Base-by-base conservation (phyloP, 2,113 vertebrate genomes). In the Anser cygnoides region DNA sequence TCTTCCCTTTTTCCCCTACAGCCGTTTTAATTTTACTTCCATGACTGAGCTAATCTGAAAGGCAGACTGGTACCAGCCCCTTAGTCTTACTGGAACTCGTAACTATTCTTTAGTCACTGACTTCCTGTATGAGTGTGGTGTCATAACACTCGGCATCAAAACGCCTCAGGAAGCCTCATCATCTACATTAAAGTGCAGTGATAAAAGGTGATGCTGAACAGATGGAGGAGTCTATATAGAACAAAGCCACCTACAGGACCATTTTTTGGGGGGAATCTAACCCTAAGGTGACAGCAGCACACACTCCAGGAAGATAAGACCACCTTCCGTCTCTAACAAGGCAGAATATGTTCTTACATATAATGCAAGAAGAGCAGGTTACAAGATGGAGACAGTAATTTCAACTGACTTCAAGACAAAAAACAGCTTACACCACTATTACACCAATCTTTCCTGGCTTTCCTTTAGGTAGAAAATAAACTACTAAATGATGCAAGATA, bases 341-440 rank as follows among this genome's bases (percentile, higher is more conserved):
- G 43, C 62, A 86, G 85, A 77, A 33, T 26, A 16, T 44, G 72
- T 89, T 87, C 70, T 87, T 62, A 84, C 17, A 37, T 22, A 13
- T 1, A 84, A 73, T 44, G 75, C 62, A 94, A 77, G 84, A 95
- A 41, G 73, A 91, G 14, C 58, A 71, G 33, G 49, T 55, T 93
- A 66, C 61, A 75, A 37, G 57, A 82, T 20, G 43, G 61, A 92
- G 23, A 33, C 25, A 54, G 22, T 80, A 31, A n/a, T 43, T 79
- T 87, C 89, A 84, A 61, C 87, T 74, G 77, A 93, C 74, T 72
- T 80, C 46, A 84, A 84, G 68, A 89, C 49, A 79, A 43, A 52
- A 39, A 88, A 5, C 7, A 68, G 21, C 57, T 82, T n/a, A 87
- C 39, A 79, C 41, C 71, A 67, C 19, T 70, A 75, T 44, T 2